Evolutionary conservation across 2,888 invertebrate genomes (phyloP).

Genomic region (Leucophenga montana): DNA sequence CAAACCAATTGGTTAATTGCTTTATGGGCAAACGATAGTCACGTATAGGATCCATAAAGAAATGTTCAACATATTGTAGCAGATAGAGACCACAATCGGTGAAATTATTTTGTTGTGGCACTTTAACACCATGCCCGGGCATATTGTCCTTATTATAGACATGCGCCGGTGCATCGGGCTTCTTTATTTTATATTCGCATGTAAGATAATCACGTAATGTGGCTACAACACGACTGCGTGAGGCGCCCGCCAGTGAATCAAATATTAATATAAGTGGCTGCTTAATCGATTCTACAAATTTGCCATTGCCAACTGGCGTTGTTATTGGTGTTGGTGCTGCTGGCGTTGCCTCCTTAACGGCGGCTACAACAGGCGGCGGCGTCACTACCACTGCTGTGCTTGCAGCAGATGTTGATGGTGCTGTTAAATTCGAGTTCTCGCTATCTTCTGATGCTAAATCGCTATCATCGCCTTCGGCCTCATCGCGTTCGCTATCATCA

Average conservation of each 20-base stretch:
- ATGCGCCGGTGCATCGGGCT: constrained; percentile 74
- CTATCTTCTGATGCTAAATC: constrained; percentile 77
- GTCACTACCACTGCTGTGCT: constrained; percentile 50
- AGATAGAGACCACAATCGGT: constrained; percentile 97
- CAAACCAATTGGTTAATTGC: constrained; percentile 89
- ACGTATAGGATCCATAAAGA: constrained; percentile 89
- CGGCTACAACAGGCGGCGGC: constrained; percentile 44
- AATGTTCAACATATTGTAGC: constrained; percentile 96
- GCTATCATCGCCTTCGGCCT: constrained; percentile 87
- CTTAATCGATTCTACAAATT: constrained; percentile 56
- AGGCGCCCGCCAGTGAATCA: constrained; percentile 91
- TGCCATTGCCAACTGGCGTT: constrained; percentile 19
- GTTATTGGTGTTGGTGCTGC: constrained; percentile 35
- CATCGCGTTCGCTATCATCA: constrained; percentile 83
- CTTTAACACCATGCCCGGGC: constrained; percentile 89
- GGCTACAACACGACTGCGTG: constrained; percentile 87
- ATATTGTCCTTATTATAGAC: constrained; percentile 86
- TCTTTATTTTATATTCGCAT: constrained; percentile 86
- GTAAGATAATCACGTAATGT: constrained; percentile 93
- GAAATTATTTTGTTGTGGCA: constrained; percentile 98
- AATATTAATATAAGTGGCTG: constrained; percentile 93
- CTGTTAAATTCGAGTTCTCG: constrained; percentile 58
- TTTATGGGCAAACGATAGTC: constrained; percentile 89
- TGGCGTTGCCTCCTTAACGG: constrained; percentile 35
- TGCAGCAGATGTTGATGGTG: constrained; percentile 14